Percentiles rank a stretch among this genome's conserved stretches.
These are phyloP conservation scores for Reinhardtius hippoglossoides DNA, from an alignment of 2,113 vertebrate genomes.

Conservation along the genomic window DNA sequence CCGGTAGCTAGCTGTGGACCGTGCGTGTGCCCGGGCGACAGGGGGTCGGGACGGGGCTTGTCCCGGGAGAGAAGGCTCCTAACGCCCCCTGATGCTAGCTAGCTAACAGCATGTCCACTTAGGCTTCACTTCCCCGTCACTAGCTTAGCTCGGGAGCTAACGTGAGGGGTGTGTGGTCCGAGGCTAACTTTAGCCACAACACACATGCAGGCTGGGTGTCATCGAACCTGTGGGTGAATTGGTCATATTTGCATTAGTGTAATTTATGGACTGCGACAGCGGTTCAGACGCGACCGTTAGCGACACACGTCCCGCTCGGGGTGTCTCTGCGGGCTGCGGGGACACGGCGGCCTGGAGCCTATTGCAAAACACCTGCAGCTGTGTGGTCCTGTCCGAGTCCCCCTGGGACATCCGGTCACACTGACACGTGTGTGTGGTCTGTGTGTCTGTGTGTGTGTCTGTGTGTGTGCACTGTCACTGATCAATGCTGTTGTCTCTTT, in stretches of 20 bases:
- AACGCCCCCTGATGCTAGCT: not conserved
- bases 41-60: not conserved
- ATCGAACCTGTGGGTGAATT: not conserved
- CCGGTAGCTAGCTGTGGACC: conserved; percentile 30
- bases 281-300: too few relatives aligned
- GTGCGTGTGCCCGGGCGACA: not conserved
- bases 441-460: too few relatives aligned
- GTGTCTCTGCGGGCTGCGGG: not conserved
- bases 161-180: conserved; percentile 26
- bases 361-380: conserved; percentile 38
- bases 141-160: conserved; percentile 51
- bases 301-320: not conserved
- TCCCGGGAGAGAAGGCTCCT: not conserved
- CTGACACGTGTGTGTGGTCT: too few relatives aligned
- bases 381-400: conserved; percentile 18
- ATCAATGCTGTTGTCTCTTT: not conserved
- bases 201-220: conserved; percentile 28
- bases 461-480: not conserved
- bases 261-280: too few relatives aligned
- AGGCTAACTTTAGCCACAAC: conserved; percentile 53
- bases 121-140: not conserved
- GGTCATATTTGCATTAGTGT: not conserved
- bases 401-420: not conserved
- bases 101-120: not conserved
- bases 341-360: conserved; percentile 1